Evolutionary conservation across 2,113 vertebrate genomes (phyloP).

Genomic region (Monopterus albus): DNA sequence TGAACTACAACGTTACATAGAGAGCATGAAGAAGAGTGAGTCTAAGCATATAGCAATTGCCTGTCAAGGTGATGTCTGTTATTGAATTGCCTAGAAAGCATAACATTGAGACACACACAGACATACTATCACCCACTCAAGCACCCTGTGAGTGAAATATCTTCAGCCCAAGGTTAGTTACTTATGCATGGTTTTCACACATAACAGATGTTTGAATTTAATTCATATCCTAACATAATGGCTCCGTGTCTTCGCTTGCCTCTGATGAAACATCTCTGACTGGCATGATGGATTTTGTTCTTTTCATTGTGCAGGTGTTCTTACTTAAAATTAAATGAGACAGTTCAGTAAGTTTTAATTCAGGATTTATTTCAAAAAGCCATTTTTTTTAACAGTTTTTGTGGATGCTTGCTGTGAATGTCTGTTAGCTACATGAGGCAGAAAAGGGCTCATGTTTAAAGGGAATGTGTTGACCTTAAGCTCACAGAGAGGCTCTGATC

Average conservation of each 20-base stretch:
- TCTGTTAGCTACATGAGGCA: slow-evolving; percentile 28
- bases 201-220: neutral
- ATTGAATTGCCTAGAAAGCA: slow-evolving; percentile 26
- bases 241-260: neutral
- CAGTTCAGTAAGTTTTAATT: neutral
- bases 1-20: slow-evolving; percentile 3
- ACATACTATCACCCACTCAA: slow-evolving; percentile 5
- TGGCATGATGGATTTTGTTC: neutral
- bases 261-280: neutral
- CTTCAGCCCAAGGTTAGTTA: slow-evolving; percentile 11
- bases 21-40: slow-evolving; percentile 2
- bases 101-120: slow-evolving; percentile 23
- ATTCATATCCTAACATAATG: neutral
- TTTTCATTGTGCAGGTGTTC: neutral
- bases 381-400: neutral
- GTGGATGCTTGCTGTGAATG: slow-evolving; percentile 11
- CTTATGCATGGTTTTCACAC: neutral
- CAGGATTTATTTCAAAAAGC: slow-evolving; percentile 1
- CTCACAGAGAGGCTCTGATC: slow-evolving; percentile 53
- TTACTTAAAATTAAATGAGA: slow-evolving; percentile 3
- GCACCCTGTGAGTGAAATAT: neutral
- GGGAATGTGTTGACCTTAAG: slow-evolving; percentile 58
- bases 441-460: slow-evolving; percentile 30
- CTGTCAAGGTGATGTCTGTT: slow-evolving; percentile 39
- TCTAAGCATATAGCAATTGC: slow-evolving; percentile 7